A percentile compares a stretch with the other conserved stretches of the same genome.
Evolutionary conservation across 2,113 vertebrate genomes (phyloP).

Genomic region (Hemiprocne comata): DNA sequence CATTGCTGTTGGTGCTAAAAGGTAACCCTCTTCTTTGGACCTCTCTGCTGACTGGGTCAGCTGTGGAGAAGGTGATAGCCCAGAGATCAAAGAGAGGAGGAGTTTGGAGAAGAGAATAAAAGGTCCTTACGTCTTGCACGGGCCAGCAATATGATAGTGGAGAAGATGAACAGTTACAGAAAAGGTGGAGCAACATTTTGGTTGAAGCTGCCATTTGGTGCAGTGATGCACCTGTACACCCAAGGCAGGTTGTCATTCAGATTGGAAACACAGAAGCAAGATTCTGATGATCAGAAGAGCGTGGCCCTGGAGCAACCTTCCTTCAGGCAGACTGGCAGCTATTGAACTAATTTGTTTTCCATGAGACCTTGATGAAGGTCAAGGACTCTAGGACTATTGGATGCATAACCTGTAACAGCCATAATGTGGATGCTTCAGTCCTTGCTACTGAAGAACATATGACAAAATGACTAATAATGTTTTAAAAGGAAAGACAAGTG

Average conservation of each 20-base stretch:
- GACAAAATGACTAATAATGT: neutral
- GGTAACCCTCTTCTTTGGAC: neutral
- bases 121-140: neutral
- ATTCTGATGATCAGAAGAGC: neutral
- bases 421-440: neutral
- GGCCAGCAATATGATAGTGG: neutral
- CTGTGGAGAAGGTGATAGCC: neutral
- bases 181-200: neutral
- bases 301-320: neutral
- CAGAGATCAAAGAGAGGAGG: neutral
- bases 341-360: neutral
- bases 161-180: neutral
- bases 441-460: neutral
- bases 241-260: neutral
- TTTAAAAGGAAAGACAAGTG: neutral
- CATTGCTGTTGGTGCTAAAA: neutral
- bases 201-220: neutral
- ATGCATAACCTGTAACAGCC: neutral
- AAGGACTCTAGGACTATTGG: neutral
- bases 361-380: neutral
- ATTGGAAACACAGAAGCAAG: neutral
- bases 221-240: neutral
- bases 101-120: neutral
- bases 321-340: neutral
- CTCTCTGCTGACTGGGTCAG: neutral